A percentile compares a stretch with the other conserved stretches of the same genome.
These are phyloP conservation scores for Phycodurus eques DNA, from an alignment of 2,113 vertebrate genomes.

Conservation along the genomic window DNA sequence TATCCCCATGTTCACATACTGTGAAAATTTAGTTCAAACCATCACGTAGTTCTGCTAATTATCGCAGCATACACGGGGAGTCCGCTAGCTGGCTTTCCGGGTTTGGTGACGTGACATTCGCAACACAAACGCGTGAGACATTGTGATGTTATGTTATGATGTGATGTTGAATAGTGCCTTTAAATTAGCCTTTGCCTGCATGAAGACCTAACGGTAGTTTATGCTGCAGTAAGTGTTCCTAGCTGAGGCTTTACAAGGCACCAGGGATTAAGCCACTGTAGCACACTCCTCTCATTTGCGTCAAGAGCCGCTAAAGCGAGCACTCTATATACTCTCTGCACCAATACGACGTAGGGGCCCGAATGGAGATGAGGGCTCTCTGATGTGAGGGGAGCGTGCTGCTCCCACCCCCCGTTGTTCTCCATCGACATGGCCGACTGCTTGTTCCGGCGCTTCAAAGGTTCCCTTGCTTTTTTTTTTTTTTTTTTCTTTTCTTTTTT, in stretches of 20 bases:
- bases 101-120: no score
- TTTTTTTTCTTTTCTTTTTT: constrained; percentile 39
- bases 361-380: constrained; percentile 44
- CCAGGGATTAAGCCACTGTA: constrained; percentile 60
- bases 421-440: constrained; percentile 64
- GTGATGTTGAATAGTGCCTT: not conserved
- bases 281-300: constrained; percentile 65
- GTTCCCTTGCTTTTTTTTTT: constrained; percentile 58
- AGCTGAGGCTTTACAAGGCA: constrained; percentile 67
- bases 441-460: constrained; percentile 71
- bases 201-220: constrained; percentile 60
- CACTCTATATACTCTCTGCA: constrained; percentile 58
- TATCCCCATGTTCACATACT: no score
- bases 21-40: no score
- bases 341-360: constrained; percentile 35
- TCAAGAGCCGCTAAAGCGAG: constrained; percentile 49
- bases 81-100: no score
- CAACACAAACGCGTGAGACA: no score
- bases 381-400: constrained; percentile 27
- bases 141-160: no score
- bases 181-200: constrained; percentile 35
- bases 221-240: constrained; percentile 63
- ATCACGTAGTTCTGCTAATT: no score
- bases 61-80: no score
- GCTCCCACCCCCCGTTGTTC: constrained; percentile 58